A percentile compares a stretch with the other conserved stretches of the same genome.
Conservation (phyloP, 1,140 invertebrate species). For the Solenopsis fugax region DNA sequence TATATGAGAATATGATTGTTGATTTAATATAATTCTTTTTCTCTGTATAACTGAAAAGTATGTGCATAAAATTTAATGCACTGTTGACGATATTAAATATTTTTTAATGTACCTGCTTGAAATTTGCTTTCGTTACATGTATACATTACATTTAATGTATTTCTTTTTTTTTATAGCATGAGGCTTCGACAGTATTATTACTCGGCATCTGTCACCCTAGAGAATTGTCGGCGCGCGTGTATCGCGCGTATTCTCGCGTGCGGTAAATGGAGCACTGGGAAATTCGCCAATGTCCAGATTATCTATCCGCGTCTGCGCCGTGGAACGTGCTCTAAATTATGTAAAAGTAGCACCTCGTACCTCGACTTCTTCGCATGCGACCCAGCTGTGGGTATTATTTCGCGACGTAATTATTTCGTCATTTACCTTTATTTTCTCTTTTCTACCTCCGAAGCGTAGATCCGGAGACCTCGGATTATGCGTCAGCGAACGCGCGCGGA, state of each 20-base stretch:
- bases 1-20: no score
- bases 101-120: no score
- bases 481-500: background rate
- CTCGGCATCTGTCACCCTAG: background rate
- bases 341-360: slow-evolving; percentile 56
- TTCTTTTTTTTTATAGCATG: no score
- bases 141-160: no score
- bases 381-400: slow-evolving; percentile 12
- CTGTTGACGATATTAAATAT: no score
- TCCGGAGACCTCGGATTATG: no score
- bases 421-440: background rate
- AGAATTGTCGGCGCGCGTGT: slow-evolving; percentile 5
- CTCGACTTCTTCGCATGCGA: slow-evolving; percentile 4
- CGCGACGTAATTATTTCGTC: background rate
- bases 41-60: no score
- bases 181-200: background rate
- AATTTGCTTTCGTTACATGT: no score
- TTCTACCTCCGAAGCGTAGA: background rate
- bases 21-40: no score
- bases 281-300: slow-evolving; percentile 62
- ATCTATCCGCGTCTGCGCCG: slow-evolving; percentile 51
- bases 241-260: slow-evolving; percentile 18
- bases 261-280: slow-evolving; percentile 57
- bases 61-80: no score
- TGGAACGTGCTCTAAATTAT: slow-evolving; percentile 53